Evolutionary conservation across 2,888 invertebrate species (phyloP).

Genomic region (Morpho deidamia): DNA sequence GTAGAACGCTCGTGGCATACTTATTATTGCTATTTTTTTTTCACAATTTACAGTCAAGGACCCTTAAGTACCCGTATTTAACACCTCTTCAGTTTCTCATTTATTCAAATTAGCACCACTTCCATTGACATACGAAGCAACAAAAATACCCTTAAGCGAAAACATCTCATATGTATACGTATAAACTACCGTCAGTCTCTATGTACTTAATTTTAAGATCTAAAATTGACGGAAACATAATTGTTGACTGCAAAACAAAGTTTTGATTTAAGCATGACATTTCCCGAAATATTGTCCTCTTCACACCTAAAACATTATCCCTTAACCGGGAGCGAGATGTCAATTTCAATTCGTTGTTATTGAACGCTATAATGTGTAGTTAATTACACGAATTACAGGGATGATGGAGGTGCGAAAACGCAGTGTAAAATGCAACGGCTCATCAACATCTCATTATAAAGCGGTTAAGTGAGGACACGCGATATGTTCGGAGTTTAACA

Average conservation of each 20-base stretch:
- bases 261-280: conserved; percentile 19
- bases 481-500: conserved; percentile 26
- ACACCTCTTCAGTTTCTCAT: conserved; percentile 33
- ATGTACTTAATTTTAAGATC: conserved; percentile 1
- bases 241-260: conserved; percentile 4
- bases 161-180: conserved; percentile 2
- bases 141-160: conserved; percentile 18
- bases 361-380: conserved; percentile 28
- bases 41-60: conserved; percentile 20
- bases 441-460: conserved; percentile 36
- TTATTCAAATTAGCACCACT: conserved; percentile 33
- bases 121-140: conserved; percentile 29
- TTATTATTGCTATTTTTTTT: conserved; percentile 23
- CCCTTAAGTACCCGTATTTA: conserved; percentile 31
- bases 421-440: conserved; percentile 52
- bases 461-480: conserved; percentile 29
- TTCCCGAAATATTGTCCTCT: conserved; percentile 20
- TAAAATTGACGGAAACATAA: conserved; percentile 4
- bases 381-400: conserved; percentile 61
- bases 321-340: conserved; percentile 20
- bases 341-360: conserved; percentile 23
- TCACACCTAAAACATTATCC: conserved; percentile 15
- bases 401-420: conserved; percentile 60
- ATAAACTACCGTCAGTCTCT: background rate
- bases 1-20: conserved; percentile 23